Evolutionary conservation across 2,113 vertebrate genomes (phyloP).

Genomic region (Sceloporus tristichus): DNA sequence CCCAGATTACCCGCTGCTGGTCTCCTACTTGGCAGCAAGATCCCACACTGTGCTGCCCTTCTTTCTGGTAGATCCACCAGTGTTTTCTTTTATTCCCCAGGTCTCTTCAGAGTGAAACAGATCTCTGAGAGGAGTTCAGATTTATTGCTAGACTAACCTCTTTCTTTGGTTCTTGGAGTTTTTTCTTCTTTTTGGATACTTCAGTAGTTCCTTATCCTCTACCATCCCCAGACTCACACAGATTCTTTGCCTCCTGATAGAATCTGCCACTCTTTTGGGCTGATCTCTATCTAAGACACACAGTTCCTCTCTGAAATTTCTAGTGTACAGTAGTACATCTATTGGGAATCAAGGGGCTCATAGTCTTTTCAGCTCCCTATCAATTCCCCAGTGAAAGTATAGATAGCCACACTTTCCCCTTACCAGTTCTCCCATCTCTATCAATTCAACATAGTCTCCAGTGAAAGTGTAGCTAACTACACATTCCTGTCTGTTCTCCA

Average conservation of each 20-base stretch:
- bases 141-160: background rate
- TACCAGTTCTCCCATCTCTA: background rate
- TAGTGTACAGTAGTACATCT: background rate
- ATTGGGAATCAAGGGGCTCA: background rate
- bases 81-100: background rate
- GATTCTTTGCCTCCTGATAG: background rate
- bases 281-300: background rate
- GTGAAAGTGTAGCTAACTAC: background rate
- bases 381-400: no score
- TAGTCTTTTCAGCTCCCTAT: background rate
- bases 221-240: background rate
- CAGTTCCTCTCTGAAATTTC: slow-evolving; percentile 29
- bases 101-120: background rate
- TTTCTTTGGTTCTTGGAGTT: background rate
- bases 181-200: background rate
- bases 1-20: background rate
- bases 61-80: background rate
- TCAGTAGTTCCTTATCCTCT: background rate
- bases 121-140: background rate
- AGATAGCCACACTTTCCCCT: no score
- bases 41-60: background rate
- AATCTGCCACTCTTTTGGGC: background rate
- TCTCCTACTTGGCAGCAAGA: background rate
- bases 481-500: no score
- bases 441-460: no score